Base-by-base conservation (phyloP, 2,888 invertebrate species). In the Drosophila putrida region DNA sequence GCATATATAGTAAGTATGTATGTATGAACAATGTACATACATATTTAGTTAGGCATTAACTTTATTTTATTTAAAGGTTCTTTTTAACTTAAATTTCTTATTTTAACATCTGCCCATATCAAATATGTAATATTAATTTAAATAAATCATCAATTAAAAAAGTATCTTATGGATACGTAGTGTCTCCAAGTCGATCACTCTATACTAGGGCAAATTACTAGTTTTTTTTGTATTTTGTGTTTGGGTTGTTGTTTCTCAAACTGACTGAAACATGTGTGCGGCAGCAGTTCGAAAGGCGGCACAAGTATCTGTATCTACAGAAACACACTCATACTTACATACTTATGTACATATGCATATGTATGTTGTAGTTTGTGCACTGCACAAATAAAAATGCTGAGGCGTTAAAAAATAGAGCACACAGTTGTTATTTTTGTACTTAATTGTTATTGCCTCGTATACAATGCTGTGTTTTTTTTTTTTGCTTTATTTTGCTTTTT, bases 381-480 rank as follows among this genome's bases (percentile, higher is more conserved):
- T 79, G 81, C 77, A 77, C 74, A 76, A 69, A 69, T 78, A 61
- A 80, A 84, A 87, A 85, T 75, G 85, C 85, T 85, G 88, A 86
- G 86, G 83, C 85, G 88, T 88, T 86, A 83, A 82, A 76, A 86
- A 84, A 83, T 83, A 84, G 88, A 87, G 82, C 83, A 66, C 80
- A 82, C 80, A 81, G 79, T 78, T 82, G 76, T 86, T 83, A 86
- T 87, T 87, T 71, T 81, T 84, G 75, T 77, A 69, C 82, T 87
- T 84, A 84, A 83, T 83, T 83, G 80, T 80, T 87, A 87, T 83
- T 87, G 78, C 74, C 43, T 55, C 39, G 70, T 70, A 49, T 60
- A 66, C 73, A 67, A 39, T 71, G 67, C 54, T 65, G 57, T 66
- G n/a, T n/a, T n/a, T 68, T 20, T 73, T 63, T n/a, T 51, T 68